Percentiles rank a stretch among this genome's conserved stretches.
Evolutionary conservation across 2,797 vertebrate species (phyloP).

Genomic region (Chelidonichthys spinosus): DNA sequence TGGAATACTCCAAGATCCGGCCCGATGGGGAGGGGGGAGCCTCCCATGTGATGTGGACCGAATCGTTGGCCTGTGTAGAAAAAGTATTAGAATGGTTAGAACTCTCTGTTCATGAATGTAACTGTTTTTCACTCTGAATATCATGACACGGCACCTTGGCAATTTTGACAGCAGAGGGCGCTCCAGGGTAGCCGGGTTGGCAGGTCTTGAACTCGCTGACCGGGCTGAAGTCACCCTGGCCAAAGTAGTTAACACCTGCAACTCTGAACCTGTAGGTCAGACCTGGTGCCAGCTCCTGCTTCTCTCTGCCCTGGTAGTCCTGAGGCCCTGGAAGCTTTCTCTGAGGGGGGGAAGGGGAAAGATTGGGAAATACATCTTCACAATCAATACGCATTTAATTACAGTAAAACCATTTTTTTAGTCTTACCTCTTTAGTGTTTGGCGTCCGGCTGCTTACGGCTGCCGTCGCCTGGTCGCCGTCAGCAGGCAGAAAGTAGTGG

Average conservation of each 20-base stretch:
- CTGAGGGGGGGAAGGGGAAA: constrained; percentile 62
- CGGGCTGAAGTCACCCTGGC: constrained; percentile 92
- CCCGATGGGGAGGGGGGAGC: constrained; percentile 92
- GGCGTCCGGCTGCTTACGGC: constrained; percentile 33
- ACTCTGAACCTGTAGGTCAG: constrained; percentile 94
- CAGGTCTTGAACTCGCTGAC: constrained; percentile 97
- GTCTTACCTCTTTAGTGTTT: constrained; percentile 73
- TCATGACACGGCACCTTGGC: constrained; percentile 86
- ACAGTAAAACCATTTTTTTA: background rate
- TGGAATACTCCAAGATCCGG: constrained; percentile 96
- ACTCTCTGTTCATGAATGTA: background rate
- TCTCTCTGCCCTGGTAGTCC: constrained; percentile 88
- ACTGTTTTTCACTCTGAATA: background rate
- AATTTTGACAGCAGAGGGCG: constrained; percentile 96
- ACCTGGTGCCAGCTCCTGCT: constrained; percentile 89
- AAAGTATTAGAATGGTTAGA: fast-evolving
- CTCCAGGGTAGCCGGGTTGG: constrained; percentile 96
- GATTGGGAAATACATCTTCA: background rate
- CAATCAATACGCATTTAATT: background rate
- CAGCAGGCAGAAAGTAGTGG: constrained; percentile 91
- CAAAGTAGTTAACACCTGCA: constrained; percentile 93
- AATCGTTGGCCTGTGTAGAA: constrained; percentile 87
- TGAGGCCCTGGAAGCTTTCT: constrained; percentile 83
- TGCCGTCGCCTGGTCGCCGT: constrained; percentile 74
- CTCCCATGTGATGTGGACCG: constrained; percentile 97